Conservation (phyloP, 2,113 vertebrate species). For the Lasiurus borealis region DNA sequence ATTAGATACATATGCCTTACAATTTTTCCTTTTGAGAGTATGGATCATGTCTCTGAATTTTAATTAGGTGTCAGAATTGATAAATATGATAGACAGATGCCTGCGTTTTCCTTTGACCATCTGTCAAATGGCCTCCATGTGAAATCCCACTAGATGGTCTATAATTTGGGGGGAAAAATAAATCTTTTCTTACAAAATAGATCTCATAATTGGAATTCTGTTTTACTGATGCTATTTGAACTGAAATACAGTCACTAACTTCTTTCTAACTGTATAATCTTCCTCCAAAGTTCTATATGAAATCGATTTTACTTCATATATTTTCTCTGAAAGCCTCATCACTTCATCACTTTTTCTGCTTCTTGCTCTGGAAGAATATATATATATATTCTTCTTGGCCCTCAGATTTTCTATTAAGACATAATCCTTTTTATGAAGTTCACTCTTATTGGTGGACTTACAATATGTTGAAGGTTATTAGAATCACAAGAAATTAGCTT, state of each 20-base stretch:
- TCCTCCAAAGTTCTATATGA: background rate
- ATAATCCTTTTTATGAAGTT: background rate
- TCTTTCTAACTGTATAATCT: background rate
- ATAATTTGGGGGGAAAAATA: background rate
- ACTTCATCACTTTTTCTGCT: background rate
- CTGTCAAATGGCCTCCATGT: background rate
- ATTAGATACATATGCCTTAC: background rate
- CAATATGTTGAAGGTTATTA: background rate
- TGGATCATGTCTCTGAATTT: slow-evolving; percentile 30
- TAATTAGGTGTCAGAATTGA: slow-evolving; percentile 26
- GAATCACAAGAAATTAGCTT: background rate
- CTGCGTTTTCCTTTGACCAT: background rate
- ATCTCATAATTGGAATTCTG: background rate
- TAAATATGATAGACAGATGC: background rate
- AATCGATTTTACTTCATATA: background rate
- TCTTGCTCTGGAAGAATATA: background rate
- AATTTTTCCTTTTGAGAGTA: slow-evolving; percentile 21
- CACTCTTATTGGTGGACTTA: background rate
- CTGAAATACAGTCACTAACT: background rate
- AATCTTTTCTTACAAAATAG: background rate
- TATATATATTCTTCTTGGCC: background rate
- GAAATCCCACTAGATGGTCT: background rate
- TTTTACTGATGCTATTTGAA: background rate
- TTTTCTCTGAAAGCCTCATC: background rate
- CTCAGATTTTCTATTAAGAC: background rate